phyloP scores from a whole-genome alignment of 2,888 invertebrate species.

The Acronicta aceris region DNA sequence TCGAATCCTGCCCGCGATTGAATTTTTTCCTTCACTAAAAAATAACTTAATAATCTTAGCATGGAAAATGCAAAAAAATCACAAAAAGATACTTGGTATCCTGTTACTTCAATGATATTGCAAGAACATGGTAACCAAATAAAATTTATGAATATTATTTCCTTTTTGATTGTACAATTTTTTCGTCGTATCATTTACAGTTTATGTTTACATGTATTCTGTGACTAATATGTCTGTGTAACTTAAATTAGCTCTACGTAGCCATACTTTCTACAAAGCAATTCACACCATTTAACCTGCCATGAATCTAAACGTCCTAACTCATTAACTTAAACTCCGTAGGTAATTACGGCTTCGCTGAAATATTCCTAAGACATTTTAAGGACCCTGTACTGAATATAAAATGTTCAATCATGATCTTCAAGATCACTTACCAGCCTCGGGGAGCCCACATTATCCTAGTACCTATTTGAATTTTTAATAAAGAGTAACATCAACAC shows the following conservation, averaged over 20 bases:
- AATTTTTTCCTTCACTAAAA: too few species aligned
- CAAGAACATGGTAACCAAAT: too few species aligned
- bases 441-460: constrained; percentile 58
- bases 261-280: constrained; percentile 15
- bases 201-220: not conserved
- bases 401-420: constrained; percentile 80
- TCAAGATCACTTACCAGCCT: constrained; percentile 67
- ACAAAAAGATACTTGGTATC: too few species aligned
- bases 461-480: constrained; percentile 75
- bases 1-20: too few species aligned
- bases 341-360: constrained; percentile 41
- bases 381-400: constrained; percentile 68
- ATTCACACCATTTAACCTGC: constrained; percentile 29
- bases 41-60: too few species aligned
- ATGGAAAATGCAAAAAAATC: too few species aligned
- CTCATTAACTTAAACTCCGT: constrained; percentile 33
- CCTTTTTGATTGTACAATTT: too few species aligned
- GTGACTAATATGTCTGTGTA: too few species aligned
- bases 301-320: constrained; percentile 33
- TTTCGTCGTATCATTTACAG: not conserved
- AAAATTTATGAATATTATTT: too few species aligned
- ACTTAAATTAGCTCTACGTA: not conserved
- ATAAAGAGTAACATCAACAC: constrained; percentile 64
- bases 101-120: too few species aligned
- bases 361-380: constrained; percentile 32